Base-by-base conservation (phyloP, 2,888 invertebrate species). In the Xiphydria camelus region DNA sequence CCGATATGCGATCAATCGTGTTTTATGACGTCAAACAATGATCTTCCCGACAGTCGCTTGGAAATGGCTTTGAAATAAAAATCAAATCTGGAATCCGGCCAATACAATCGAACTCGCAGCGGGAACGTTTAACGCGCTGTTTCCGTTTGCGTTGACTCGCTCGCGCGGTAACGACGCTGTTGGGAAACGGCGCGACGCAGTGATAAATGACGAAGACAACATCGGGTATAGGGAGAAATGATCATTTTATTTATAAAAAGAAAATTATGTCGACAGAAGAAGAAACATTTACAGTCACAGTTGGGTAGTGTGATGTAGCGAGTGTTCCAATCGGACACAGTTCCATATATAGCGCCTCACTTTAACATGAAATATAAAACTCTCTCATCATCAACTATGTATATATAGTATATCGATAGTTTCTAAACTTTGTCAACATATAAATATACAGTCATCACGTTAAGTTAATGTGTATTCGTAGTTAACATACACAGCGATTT, bases 341-440 rank as follows among this genome's bases (percentile, higher is more conserved):
- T 17, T 34, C 12, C 15, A 9, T 34, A 19, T 37, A 21, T 15
- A 34, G 10, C 10, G 34, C 34, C 10, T 34, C 57, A 53, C 46
- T 44, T 52, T 62, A 73, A 73, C 72, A 70, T 69, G 70, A 66
- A 69, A 73, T 73, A 73, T 71, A 73, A 73, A 73, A 73, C 57
- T 68, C 51, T 68, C 60, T 69, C 63, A 73, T 66, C 59, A 62
- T 69, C 64, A 70, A 73, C 70, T 68, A 67, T 64, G 57, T 56
- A 61, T 64, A 58, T 59, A 49, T 29, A 40, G 33, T 59, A 60
- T 59, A 62, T 61, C 51, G 46, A 59, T 57, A 57, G 49, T 44
- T 42, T 18, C 15, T 62, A 57, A 63, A 68, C 59, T 63, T 65
- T 59, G 59, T 69, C 66, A 70, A 72, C 71, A 73, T 70, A 72